Base-by-base conservation (phyloP, 2,113 vertebrate species). In the Notechis scutatus region DNA sequence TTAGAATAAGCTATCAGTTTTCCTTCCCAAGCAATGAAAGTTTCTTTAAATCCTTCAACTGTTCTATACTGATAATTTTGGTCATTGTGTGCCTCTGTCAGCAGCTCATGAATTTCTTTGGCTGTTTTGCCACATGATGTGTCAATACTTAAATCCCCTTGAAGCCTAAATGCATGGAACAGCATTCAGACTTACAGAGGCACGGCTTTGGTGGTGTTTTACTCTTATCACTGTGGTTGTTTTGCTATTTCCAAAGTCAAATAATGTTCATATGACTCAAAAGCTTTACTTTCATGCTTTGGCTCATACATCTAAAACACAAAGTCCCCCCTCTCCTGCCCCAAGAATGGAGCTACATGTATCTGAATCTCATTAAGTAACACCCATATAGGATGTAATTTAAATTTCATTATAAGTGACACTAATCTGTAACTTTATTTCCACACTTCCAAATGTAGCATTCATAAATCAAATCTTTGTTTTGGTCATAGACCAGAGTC, bases 351-450 rank as follows among this genome's bases (percentile, higher is more conserved):
- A 94, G 69, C 20, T 34, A 55, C 54, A 55, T 54, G n/a, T 88
- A 39, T 69, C 23, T 42, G 45, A 23, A 52, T 23, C 45, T n/a
- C 45, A 24, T 15, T 92, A 87, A 94, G 90, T 39, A 47, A 91
- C 85, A 93, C 42, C 59, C 85, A 85, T 56, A 92, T 94, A 54
- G 86, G 42, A 23, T 29, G 87, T 90, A 57, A 93, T 96, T 95
- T 87, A 96, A 94, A 97, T 94, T 96, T 96, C 89, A 39, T 89
- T 95, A 92, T 94, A 94, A 95, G 96, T 93, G 69, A 6, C 50
- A 50, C 64, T 94, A 56, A 91, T 92, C 95, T 93, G 59, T 93
- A 94, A 95, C 21, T 89, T 85, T 94, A 94, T 94, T 94, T 94
- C 96, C 93, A 94, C 87, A 92, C 0, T 45, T 91, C 86, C 92